Evolutionary conservation across 2,113 vertebrate genomes (phyloP), one percentile per base, ranked within the genome.

Genomic region (Mormoops blainvillei): DNA sequence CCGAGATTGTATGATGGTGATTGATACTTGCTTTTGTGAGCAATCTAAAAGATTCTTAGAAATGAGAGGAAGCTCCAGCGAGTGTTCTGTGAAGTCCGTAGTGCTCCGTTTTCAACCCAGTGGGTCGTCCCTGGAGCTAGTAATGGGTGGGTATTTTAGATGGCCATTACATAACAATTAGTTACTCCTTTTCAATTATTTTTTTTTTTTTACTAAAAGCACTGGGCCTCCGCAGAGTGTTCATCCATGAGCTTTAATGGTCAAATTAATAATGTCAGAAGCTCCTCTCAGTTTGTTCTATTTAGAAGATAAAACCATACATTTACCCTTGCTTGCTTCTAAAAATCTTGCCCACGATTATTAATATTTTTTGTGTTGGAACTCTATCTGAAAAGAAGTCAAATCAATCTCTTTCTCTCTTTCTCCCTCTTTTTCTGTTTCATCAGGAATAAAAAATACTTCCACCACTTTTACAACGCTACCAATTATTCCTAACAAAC

Each of bases 171-270:
- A n/a, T 45, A 93, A 54, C 54, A 74, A 87, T 88, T 86, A 89
- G 33, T 65, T 81, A 56, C 28, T 83, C 36, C 4, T 92, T 38
- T 73, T 85, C 38, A 65, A 58, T 74, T 76, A 97, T 95, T 26
- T 95, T 83, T 95, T 70, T 84, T 97, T 33, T 95, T 94, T 94
- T 58, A 94, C 48, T 38, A 78, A 84, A 74, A 97, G 10, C 38
- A 80, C 28, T 78, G 48, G 41, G 48, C 50, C 36, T 78, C 81
- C 43, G 6, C 5, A 65, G 4, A n/a, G 12, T 50, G 6, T 82
- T 95, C 70, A 52, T 77, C 67, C 31, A 80, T 82, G n/a, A 94
- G 36, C 20, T 7, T 77, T 94, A 94, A 78, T 76, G 71, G 24
- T 13, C 86, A 54, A 92, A 3, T 28, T 88, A 95, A 52, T 58